Evolutionary conservation across 1,140 invertebrate genomes (phyloP).

Genomic region (Ceratitis capitata): DNA sequence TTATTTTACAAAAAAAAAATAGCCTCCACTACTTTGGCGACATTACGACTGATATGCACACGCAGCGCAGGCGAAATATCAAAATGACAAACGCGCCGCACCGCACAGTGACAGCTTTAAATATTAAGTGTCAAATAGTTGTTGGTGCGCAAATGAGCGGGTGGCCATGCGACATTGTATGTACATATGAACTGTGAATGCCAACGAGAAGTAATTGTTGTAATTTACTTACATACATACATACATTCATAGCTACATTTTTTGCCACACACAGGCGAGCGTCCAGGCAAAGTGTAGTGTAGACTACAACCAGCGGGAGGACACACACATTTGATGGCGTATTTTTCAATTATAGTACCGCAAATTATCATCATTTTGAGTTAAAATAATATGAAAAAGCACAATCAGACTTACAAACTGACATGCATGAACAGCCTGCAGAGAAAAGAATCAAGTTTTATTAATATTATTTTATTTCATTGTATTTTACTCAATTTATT

Average conservation of each 20-base stretch:
- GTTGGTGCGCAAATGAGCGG: not conserved
- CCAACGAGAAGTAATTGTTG: no score
- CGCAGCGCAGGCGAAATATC: not conserved
- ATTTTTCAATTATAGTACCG: conserved; percentile 24
- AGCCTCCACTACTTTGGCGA: not conserved
- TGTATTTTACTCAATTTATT: no score
- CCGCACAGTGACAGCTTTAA: not conserved
- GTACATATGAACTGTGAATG: not conserved
- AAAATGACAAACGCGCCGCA: not conserved
- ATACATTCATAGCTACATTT: not conserved
- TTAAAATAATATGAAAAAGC: not conserved
- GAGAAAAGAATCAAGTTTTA: no score
- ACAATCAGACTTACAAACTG: not conserved
- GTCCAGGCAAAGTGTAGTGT: not conserved
- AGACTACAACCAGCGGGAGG: not conserved
- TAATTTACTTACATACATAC: no score
- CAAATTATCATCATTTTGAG: conserved; percentile 20
- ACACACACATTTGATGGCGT: not conserved
- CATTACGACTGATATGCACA: not conserved
- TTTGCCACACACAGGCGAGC: not conserved
- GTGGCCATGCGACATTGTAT: not conserved
- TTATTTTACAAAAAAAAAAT: not conserved
- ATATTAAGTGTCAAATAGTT: not conserved
- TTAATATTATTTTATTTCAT: no score
- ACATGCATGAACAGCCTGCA: no score